phyloP scores from a whole-genome alignment of 2,113 vertebrate species.

The Pristiophorus japonicus region DNA sequence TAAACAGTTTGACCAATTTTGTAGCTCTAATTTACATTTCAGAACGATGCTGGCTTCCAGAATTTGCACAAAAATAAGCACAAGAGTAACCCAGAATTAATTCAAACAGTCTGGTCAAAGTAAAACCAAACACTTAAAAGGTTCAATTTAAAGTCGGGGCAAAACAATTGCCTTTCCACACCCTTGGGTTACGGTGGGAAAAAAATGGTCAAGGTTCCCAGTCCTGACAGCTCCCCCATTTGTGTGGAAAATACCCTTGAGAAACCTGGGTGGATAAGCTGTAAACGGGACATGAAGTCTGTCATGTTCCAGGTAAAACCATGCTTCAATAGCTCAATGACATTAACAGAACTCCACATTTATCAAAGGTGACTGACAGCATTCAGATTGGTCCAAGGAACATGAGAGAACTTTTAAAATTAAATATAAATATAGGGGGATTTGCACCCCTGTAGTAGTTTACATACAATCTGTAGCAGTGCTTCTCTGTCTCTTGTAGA shows the following conservation, averaged over 20 bases:
- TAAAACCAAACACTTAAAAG: background rate
- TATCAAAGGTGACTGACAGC: background rate
- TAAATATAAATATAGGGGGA: background rate
- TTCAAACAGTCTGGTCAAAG: background rate
- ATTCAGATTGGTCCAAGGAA: background rate
- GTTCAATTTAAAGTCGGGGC: background rate
- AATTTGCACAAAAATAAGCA: background rate
- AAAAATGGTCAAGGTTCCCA: background rate
- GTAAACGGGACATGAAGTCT: background rate
- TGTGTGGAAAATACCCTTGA: background rate
- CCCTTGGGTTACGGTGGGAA: background rate
- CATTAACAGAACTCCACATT: background rate
- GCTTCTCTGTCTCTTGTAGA: background rate
- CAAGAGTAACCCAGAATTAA: background rate
- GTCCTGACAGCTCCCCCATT: background rate
- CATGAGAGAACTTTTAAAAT: background rate
- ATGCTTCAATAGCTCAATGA: constrained; percentile 5
- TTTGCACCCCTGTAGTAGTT: background rate
- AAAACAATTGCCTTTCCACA: background rate
- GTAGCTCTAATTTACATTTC: background rate
- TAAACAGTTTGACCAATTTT: background rate
- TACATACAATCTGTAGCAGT: background rate
- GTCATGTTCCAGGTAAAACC: background rate
- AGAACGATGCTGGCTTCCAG: background rate
- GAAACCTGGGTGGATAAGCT: background rate